Conservation (phyloP, 2,113 vertebrate species). For the Phaethon lepturus region DNA sequence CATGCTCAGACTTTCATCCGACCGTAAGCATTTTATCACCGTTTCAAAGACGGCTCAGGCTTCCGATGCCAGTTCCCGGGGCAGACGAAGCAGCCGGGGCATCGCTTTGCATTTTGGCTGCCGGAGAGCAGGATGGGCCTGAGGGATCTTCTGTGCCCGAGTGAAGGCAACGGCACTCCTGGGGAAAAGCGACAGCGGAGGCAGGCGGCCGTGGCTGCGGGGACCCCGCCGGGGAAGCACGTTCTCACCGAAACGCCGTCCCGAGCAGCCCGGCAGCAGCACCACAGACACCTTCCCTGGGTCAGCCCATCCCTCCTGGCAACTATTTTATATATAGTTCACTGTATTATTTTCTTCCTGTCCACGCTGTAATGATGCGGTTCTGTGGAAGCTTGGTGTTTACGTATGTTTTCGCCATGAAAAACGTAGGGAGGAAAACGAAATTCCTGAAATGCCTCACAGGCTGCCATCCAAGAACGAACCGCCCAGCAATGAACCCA, state of each 20-base stretch:
- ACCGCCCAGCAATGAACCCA: background rate
- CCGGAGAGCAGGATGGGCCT: background rate
- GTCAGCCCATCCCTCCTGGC: background rate
- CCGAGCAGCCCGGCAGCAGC: background rate
- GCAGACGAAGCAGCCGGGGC: background rate
- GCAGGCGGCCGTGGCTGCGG: background rate
- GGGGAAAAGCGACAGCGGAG: rapidly evolving
- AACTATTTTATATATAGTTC: background rate
- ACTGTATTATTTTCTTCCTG: background rate
- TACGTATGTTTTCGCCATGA: background rate
- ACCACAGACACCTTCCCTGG: background rate
- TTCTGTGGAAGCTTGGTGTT: rapidly evolving
- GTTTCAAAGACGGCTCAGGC: rapidly evolving
- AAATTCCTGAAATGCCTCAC: background rate
- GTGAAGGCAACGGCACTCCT: background rate
- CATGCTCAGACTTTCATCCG: background rate
- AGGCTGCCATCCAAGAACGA: background rate
- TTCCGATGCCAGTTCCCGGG: rapidly evolving
- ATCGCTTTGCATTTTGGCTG: background rate
- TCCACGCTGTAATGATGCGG: rapidly evolving
- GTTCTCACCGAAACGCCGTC: background rate
- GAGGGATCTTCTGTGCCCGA: background rate
- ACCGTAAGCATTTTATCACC: background rate
- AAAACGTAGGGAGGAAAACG: rapidly evolving
- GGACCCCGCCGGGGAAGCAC: rapidly evolving